A percentile compares a stretch with the other conserved stretches of the same genome.
Conservation (phyloP, 2,797 vertebrate genomes). For the Enteromius trimaculatus region DNA sequence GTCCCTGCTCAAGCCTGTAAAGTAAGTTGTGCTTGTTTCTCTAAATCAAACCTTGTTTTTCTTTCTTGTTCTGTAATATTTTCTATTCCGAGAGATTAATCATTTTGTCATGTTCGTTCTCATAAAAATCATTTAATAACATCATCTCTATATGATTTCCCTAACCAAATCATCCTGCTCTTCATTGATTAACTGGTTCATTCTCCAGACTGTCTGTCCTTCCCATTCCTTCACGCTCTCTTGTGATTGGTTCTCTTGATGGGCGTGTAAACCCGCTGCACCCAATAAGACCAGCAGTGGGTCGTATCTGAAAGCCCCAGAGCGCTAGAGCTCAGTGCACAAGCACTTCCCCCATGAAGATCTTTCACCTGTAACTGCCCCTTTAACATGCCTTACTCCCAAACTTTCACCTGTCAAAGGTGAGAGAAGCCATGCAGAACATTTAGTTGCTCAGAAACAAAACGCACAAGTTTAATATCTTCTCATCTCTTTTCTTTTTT, state of each 20-base stretch:
- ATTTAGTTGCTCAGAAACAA: background rate
- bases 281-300: conserved; percentile 65
- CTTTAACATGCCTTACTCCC: conserved; percentile 22
- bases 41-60: background rate
- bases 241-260: conserved; percentile 63
- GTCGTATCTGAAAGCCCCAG: conserved; percentile 61
- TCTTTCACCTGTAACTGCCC: conserved; percentile 52
- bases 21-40: conserved; percentile 66
- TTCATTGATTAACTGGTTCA: conserved; percentile 61
- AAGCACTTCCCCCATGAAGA: conserved; percentile 58
- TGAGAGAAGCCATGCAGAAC: conserved; percentile 48
- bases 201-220: conserved; percentile 67
- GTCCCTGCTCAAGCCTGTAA: conserved; percentile 82
- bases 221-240: conserved; percentile 67
- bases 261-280: conserved; percentile 54
- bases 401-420: conserved; percentile 44
- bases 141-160: conserved; percentile 13
- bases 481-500: conserved; percentile 2
- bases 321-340: conserved; percentile 65
- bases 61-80: conserved; percentile 9
- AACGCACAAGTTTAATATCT: background rate
- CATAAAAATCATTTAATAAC: background rate
- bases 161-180: conserved; percentile 57
- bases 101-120: background rate
- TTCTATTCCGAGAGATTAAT: background rate